Evolutionary conservation across 2,797 vertebrate species (phyloP).

Genomic region (Corythornis leucogaster): DNA sequence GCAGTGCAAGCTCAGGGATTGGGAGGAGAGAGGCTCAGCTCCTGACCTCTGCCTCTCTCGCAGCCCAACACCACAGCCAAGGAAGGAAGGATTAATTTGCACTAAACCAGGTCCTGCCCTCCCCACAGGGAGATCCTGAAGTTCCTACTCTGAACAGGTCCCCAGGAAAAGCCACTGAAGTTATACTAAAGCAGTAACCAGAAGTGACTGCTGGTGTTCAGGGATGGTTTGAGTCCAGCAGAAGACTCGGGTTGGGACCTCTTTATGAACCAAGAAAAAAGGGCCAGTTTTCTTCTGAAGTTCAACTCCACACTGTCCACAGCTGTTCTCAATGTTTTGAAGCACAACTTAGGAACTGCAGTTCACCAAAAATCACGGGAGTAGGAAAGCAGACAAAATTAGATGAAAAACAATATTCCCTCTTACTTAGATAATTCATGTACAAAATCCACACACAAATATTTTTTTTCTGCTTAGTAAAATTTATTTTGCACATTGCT

Average conservation of each 20-base stretch:
- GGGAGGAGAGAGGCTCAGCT: not conserved
- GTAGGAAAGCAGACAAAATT: not conserved
- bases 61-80: not conserved
- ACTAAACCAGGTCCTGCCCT: not conserved
- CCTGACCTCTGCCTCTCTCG: fast-evolving
- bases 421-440: not conserved
- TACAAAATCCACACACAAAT: not conserved
- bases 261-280: not conserved
- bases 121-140: not conserved
- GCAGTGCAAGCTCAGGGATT: not conserved
- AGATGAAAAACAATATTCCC: not conserved
- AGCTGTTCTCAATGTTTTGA: not conserved
- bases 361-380: not conserved
- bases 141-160: not conserved
- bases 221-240: not conserved
- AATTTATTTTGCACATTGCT: not conserved
- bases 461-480: not conserved
- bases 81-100: not conserved
- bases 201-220: not conserved
- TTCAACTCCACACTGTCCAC: not conserved
- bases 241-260: not conserved
- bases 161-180: not conserved
- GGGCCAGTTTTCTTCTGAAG: not conserved
- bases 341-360: not conserved
- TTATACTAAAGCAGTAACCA: not conserved